phyloP scores from a whole-genome alignment of 1,140 invertebrate genomes.

The Liolophura sinensis region DNA sequence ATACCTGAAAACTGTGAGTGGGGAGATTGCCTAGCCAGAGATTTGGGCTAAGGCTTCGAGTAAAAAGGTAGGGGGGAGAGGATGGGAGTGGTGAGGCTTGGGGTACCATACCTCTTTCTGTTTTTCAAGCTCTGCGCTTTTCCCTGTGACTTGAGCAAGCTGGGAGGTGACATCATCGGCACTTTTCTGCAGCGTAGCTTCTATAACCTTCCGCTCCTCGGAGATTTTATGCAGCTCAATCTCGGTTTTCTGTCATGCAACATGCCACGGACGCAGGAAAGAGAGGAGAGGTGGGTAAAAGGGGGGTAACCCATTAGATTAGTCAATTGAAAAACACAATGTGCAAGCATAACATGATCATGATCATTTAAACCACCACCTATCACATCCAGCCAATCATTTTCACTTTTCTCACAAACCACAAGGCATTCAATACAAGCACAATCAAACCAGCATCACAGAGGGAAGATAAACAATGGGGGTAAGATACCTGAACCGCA shows the following conservation, averaged over 20 bases:
- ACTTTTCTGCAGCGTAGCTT: conserved; percentile 47
- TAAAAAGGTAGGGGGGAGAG: background rate
- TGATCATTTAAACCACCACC: too few relatives aligned
- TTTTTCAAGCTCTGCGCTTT: conserved; percentile 41
- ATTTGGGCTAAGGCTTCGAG: background rate
- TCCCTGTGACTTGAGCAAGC: conserved; percentile 32
- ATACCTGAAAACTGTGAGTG: background rate
- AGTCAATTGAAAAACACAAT: too few relatives aligned
- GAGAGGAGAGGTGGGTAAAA: background rate
- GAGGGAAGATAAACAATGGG: too few relatives aligned
- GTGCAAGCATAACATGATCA: too few relatives aligned
- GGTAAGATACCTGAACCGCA: too few relatives aligned
- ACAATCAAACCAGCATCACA: too few relatives aligned
- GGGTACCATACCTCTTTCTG: conserved; percentile 35
- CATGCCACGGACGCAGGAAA: background rate
- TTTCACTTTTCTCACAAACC: too few relatives aligned
- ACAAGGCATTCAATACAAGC: too few relatives aligned
- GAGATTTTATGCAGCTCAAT: conserved; percentile 43
- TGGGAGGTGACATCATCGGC: conserved; percentile 42
- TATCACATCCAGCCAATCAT: too few relatives aligned
- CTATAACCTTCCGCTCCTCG: conserved; percentile 44
- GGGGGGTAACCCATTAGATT: too few relatives aligned
- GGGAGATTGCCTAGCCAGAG: background rate
- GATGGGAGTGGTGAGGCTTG: background rate
- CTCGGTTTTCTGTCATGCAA: conserved; percentile 37